Evolutionary conservation across 2,113 vertebrate species (phyloP), one percentile per base, ranked within the genome.

Genomic region (Dicerorhinus sumatrensis): DNA sequence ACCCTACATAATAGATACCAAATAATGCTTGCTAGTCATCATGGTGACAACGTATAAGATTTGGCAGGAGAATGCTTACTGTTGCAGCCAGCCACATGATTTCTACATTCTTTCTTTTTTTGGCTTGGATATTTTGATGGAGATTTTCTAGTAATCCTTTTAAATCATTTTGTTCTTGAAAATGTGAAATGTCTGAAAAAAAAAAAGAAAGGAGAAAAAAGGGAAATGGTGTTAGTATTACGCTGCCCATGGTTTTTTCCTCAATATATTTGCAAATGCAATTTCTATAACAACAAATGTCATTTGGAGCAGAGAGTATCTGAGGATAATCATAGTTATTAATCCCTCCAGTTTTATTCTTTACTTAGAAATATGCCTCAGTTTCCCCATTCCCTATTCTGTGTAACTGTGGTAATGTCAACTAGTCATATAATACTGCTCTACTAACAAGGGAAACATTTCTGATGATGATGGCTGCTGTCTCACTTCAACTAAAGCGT

Each of bases 101-200:
- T 98, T 99, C 99, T 95, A 99, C 99, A 96, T 99, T 99, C 99
- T 99, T 99, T 94, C 99, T 99, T 98, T 99, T 99, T 99, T 99
- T 99, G 89, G 99, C 99, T 79, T 99, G 99, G 91, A 99, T 99
- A 98, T 99, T 99, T 99, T 99, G 99, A 92, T 99, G 99, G 90
- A 99, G 99, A 91, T 99, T 99, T 99, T 99, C 99, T 96, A 99
- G 99, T 98, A 99, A 98, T 94, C 99, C 99, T 98, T 99, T 99
- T 97, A 99, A 98, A 97, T 99, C 99, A 65, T 99, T 99, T 98
- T 99, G 99, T 82, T 99, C 99, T 98, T 99, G 99, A 98, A 99
- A 99, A 98, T 98, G 99, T 14, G 99, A 99, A 98, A 99, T 99
- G 99, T 99, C 99, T 99, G 96, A 72, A 91, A 76, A 39, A 89